A percentile compares a stretch with the other conserved stretches of the same genome.
These are phyloP conservation scores for Drosophila hydei DNA, from an alignment of 1,140 invertebrate species.

Conservation along the genomic window DNA sequence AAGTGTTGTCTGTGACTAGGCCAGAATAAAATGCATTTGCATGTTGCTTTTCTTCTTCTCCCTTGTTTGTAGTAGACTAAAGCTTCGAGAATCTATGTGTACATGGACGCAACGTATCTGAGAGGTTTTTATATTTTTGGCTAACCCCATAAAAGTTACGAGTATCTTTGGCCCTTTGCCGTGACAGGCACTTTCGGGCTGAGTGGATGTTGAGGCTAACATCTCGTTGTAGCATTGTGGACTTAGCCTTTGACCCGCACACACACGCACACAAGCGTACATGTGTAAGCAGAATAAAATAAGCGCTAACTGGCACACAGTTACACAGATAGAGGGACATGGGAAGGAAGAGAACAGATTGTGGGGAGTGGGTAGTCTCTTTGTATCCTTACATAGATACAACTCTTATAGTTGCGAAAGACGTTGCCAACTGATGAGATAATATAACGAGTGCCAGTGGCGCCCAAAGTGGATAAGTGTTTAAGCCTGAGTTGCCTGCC, in stretches of 20 bases:
- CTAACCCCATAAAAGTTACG: slow-evolving; percentile 47
- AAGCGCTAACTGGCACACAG: slow-evolving; percentile 40
- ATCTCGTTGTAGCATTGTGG: slow-evolving; percentile 64
- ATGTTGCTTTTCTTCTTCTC: background rate
- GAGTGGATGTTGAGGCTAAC: slow-evolving; percentile 54
- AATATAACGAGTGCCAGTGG: slow-evolving; percentile 71
- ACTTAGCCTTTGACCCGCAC: slow-evolving; percentile 69
- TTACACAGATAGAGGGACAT: background rate
- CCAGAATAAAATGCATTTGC: slow-evolving; percentile 32
- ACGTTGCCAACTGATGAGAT: slow-evolving; percentile 73
- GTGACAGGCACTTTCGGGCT: slow-evolving; percentile 65
- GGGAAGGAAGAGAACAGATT: background rate
- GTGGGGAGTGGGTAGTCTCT: slow-evolving; percentile 29
- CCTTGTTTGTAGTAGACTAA: background rate
- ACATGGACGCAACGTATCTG: background rate
- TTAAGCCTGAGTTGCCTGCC: slow-evolving; percentile 71
- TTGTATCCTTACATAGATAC: slow-evolving; percentile 27
- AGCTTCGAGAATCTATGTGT: slow-evolving; percentile 12
- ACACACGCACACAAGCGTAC: slow-evolving; percentile 18
- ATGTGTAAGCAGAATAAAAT: slow-evolving; percentile 33
- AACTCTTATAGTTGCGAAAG: slow-evolving; percentile 68
- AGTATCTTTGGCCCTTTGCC: slow-evolving; percentile 52
- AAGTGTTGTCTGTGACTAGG: slow-evolving; percentile 1
- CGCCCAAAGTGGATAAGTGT: slow-evolving; percentile 77
- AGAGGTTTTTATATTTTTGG: slow-evolving; percentile 46